Conservation (phyloP, 2,888 invertebrate genomes). For the Adineta ricciae region DNA sequence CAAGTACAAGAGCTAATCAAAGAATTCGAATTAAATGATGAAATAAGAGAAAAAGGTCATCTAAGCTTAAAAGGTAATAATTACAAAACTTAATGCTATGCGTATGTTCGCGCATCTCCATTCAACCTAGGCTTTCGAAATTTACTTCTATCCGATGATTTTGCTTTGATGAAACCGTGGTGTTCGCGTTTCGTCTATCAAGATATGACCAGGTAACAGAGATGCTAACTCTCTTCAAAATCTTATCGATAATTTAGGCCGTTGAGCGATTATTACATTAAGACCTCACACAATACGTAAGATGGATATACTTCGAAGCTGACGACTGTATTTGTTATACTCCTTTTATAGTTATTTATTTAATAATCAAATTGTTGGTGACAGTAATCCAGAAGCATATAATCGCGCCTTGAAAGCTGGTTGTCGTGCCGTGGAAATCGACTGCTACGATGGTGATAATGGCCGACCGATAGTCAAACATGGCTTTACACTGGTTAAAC, state of each 20-base stretch:
- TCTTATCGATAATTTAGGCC: background rate
- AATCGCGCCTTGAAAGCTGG: background rate
- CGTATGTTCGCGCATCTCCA: no score
- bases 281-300: background rate
- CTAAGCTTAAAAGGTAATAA: no score
- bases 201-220: background rate
- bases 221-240: background rate
- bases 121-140: background rate
- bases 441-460: background rate
- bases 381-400: background rate
- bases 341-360: background rate
- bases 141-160: background rate
- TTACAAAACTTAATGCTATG: no score
- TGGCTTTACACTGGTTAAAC: background rate
- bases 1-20: background rate
- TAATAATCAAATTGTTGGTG: background rate
- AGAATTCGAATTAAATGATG: background rate
- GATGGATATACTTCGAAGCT: background rate
- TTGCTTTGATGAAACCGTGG: background rate
- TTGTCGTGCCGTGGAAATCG: background rate
- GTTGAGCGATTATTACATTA: background rate
- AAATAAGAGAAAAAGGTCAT: background rate
- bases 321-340: background rate
- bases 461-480: background rate
- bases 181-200: background rate